Evolutionary conservation across 2,113 vertebrate genomes (phyloP), one percentile per base, ranked within the genome.

Genomic region (Scophthalmus maximus): DNA sequence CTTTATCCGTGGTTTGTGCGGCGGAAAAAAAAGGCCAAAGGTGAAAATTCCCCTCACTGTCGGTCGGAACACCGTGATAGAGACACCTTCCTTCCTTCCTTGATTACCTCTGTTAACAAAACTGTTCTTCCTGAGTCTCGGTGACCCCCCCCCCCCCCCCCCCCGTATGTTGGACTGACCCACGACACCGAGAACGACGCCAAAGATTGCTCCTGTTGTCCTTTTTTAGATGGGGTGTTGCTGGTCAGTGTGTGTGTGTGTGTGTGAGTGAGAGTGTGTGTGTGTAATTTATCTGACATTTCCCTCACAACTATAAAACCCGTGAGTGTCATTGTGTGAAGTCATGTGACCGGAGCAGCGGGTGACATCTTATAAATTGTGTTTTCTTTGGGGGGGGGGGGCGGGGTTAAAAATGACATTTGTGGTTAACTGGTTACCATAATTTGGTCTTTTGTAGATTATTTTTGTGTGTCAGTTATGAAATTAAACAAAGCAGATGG

Each of bases 381-480:
- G 68, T 64, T 90, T 85, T 84, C 34, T 52, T 78, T 34, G 11
- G 15, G 22, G 22, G 50, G 30, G 59, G 83, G 30, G 22, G 26
- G 57, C 73, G 38, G 36, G 77, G 55, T 68, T 62, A 55, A 75
- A 76, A 77, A 81, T 56, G 29, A 77, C 73, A 84, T 89, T 89
- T 86, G 75, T 87, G 79, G 66, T 88, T 75, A 86, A 88, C 83
- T 59, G 80, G 85, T 92, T 84, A 73, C 64, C 81, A 63, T 88
- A 56, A 91, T 86, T 90, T 84, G 79, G 78, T 88, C 82, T 89
- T 91, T 92, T 88, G 87, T 94, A 91, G 91, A 87, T 92, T 93
- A 88, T 92, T 92, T 93, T 92, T 92, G 87, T 94, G 91, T 93
- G 90, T 92, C 89, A 61, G 77, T 87, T 88, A 92, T 79, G 42